Evolutionary conservation across 2,113 vertebrate species (phyloP).

Genomic region (Hyla sarda): DNA sequence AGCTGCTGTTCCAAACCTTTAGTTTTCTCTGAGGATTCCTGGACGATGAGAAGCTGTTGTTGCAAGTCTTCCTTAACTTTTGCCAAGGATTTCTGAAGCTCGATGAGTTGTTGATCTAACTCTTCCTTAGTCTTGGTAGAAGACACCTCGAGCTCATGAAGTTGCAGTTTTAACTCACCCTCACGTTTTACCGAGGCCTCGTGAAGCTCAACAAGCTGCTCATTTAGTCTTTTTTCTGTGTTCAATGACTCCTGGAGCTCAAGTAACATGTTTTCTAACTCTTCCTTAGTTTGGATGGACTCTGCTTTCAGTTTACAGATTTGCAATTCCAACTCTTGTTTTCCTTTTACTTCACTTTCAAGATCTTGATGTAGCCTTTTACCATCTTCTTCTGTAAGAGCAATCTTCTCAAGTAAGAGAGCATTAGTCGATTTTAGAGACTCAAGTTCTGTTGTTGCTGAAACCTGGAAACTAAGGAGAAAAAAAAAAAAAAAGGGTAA

Average conservation of each 20-base stretch:
- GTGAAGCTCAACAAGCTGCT: slow-evolving; percentile 68
- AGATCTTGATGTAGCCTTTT: slow-evolving; percentile 70
- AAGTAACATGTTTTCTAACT: neutral
- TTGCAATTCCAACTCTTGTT: neutral
- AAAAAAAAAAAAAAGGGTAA: neutral
- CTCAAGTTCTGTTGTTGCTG: slow-evolving; percentile 67
- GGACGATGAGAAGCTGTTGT: neutral
- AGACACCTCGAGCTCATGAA: slow-evolving; percentile 64
- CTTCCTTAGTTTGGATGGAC: neutral
- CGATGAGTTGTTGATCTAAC: neutral
- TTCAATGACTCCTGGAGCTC: slow-evolving; percentile 64
- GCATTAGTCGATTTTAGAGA: slow-evolving; percentile 65
- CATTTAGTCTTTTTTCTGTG: slow-evolving; percentile 70
- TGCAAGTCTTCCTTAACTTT: neutral
- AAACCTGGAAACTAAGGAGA: slow-evolving; percentile 72
- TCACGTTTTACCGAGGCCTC: slow-evolving; percentile 69
- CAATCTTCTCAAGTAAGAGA: slow-evolving; percentile 72
- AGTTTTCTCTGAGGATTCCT: neutral
- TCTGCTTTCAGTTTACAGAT: neutral
- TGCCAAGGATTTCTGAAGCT: neutral
- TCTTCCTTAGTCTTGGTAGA: slow-evolving; percentile 66
- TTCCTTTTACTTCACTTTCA: neutral
- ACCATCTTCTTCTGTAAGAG: slow-evolving; percentile 64
- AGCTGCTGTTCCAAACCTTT: neutral
- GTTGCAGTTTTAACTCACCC: slow-evolving; percentile 67